Base-by-base conservation (phyloP, 2,797 vertebrate species). In the Nyctalus aviator region DNA sequence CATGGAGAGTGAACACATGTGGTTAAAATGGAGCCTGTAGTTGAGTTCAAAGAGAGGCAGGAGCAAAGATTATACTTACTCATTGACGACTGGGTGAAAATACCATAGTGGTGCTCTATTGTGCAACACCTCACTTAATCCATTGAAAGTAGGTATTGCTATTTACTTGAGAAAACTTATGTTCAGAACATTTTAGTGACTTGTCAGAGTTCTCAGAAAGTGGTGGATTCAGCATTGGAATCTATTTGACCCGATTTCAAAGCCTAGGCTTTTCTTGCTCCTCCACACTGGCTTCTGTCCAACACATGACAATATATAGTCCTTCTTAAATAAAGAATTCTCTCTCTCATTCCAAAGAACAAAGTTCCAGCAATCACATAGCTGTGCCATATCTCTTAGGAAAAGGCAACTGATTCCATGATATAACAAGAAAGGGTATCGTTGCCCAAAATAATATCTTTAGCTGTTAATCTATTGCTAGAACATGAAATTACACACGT, bases 191-290 rank as follows among this genome's bases (percentile, higher is more conserved):
- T 0, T 93, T 50, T 79, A 85, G 27, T 64, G 14, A 83, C 57
- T 95, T 92, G 23, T 94, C 6, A 46, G 83, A 41, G 41, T 75
- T 84, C 53, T 83, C 11, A 73, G 32, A 85, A 95, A 79, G 27
- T 62, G 68, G 8, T 73, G 9, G 37, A 81, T 79, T 84, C 23
- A 71, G 35, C 21, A 66, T n/a, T 75, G 10, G 94, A 87, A 68
- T 3, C 5, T 50, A 41, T 82, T 57, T 44, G 11, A 73, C 73
- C 3, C 68, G 55, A 41, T 88, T 84, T 84, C 50, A 88, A 91
- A 84, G 30, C 12, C 5, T 21, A 69, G 59, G 23, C 66, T 35
- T 75, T 89, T 71, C 71, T 85, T 53, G 3, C 1, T 88, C 15
- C 23, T 66, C 37, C 68, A 59, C 9, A 53, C 9, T 77, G 17